These are phyloP conservation scores for Penaeus indicus DNA, from an alignment of 1,140 invertebrate species.

Conservation along the genomic window DNA sequence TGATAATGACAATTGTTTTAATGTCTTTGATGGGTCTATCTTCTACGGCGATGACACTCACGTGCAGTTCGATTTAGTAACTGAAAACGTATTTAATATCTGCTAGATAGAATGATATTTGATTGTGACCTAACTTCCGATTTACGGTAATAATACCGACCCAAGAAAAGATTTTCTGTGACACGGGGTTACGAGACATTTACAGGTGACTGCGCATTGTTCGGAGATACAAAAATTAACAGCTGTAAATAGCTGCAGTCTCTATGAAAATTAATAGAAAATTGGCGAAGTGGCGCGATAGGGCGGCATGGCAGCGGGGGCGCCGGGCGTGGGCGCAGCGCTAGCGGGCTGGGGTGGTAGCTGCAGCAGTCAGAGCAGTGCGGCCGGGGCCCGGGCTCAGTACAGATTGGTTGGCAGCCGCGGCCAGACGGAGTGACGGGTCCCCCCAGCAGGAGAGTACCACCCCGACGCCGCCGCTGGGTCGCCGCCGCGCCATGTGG, in stretches of 20 bases:
- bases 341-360: constrained; percentile 5
- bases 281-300: not conserved
- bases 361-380: constrained; percentile 18
- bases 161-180: too few relatives aligned
- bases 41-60: too few relatives aligned
- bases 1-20: too few relatives aligned
- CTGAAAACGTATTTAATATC: too few relatives aligned
- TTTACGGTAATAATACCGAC: too few relatives aligned
- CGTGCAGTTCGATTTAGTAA: too few relatives aligned
- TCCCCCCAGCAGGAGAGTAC: constrained; percentile 16
- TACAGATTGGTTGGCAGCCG: constrained; percentile 42
- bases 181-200: too few relatives aligned
- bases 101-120: too few relatives aligned
- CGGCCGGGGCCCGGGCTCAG: constrained; percentile 46
- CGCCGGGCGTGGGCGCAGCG: constrained; percentile 9
- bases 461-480: constrained; percentile 38
- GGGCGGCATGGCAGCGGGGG: constrained; percentile 1
- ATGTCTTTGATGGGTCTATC: too few relatives aligned
- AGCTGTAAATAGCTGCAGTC: not conserved
- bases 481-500: constrained; percentile 37
- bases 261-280: not conserved
- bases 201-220: too few relatives aligned
- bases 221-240: too few relatives aligned
- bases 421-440: constrained; percentile 34
- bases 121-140: too few relatives aligned